Percentiles rank a stretch among this genome's conserved stretches.
These are phyloP conservation scores for Sinodicranocentrus sp. DNA, from an alignment of 2,888 invertebrate species.

Conservation along the genomic window DNA sequence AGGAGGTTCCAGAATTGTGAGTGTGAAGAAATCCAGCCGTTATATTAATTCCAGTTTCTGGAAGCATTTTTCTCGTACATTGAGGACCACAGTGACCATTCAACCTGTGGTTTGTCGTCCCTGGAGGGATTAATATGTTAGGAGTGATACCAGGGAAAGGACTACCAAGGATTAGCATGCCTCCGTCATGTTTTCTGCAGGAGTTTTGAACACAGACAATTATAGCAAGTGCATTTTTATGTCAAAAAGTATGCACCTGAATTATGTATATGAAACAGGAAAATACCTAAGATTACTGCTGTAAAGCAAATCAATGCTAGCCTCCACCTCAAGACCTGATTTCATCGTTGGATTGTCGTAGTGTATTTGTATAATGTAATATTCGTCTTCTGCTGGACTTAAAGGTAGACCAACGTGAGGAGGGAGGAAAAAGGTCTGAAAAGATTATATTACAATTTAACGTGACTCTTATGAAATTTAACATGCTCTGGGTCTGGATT, in stretches of 20 bases:
- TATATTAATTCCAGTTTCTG: conserved; percentile 22
- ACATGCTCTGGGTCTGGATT: too few relatives aligned
- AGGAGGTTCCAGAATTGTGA: conserved; percentile 79
- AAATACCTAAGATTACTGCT: conserved; percentile 24
- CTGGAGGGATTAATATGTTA: conserved; percentile 34
- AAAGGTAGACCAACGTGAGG: conserved; percentile 55
- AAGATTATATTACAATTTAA: background rate
- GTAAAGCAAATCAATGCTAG: conserved; percentile 40
- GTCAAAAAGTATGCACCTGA: background rate
- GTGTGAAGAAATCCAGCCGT: background rate
- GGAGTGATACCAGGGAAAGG: conserved; percentile 1
- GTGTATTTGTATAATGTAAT: conserved; percentile 47
- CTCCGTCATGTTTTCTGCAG: background rate
- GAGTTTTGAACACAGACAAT: background rate
- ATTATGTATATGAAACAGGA: background rate
- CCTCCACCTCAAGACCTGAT: background rate
- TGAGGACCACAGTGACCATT: conserved; percentile 24
- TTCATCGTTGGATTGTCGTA: conserved; percentile 16
- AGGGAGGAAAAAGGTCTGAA: conserved; percentile 17
- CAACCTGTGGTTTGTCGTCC: background rate
- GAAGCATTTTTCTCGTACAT: conserved; percentile 31
- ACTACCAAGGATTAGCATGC: background rate
- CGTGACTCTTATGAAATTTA: background rate
- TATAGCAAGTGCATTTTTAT: background rate
- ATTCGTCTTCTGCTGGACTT: conserved; percentile 30